Evolutionary conservation across 2,888 invertebrate species (phyloP).

Genomic region (Iselma pallidipennis): DNA sequence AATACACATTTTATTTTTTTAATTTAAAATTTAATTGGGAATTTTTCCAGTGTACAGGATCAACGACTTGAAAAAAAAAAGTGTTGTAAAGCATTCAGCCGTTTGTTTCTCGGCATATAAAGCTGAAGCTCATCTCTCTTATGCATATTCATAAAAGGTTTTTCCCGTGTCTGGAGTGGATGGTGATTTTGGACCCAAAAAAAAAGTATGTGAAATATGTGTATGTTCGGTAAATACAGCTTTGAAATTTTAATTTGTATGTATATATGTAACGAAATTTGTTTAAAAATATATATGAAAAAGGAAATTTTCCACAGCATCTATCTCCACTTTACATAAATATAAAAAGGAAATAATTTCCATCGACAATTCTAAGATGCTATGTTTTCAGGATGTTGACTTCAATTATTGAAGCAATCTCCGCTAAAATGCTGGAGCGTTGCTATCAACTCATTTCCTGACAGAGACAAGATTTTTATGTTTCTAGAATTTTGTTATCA

Average conservation of each 20-base stretch:
- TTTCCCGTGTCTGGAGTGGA: slow-evolving; percentile 29
- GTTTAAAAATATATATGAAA: no score
- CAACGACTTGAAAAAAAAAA: slow-evolving; percentile 10
- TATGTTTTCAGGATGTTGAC: slow-evolving; percentile 26
- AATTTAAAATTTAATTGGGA: neutral
- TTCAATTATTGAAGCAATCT: slow-evolving; percentile 26
- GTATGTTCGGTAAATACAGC: slow-evolving; percentile 19
- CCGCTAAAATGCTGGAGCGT: slow-evolving; percentile 9
- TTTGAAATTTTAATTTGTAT: slow-evolving; percentile 28
- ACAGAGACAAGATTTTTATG: slow-evolving; percentile 33
- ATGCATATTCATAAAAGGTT: slow-evolving; percentile 29
- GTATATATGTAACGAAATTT: no score
- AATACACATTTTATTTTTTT: neutral
- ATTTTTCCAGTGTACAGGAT: slow-evolving; percentile 18
- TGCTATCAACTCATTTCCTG: slow-evolving; percentile 36
- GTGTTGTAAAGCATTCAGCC: slow-evolving; percentile 16
- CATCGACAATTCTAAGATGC: slow-evolving; percentile 27
- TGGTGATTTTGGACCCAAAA: slow-evolving; percentile 21
- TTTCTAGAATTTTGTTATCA: slow-evolving; percentile 27
- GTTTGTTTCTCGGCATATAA: slow-evolving; percentile 24
- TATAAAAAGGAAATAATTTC: slow-evolving; percentile 30
- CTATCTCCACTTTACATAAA: slow-evolving; percentile 19
- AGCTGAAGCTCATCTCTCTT: slow-evolving; percentile 25
- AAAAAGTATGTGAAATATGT: slow-evolving; percentile 15
- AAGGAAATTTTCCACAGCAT: no score